Base-by-base conservation (phyloP, 53 echinoderm and acorn worm species). In the Arbacia lixula region DNA sequence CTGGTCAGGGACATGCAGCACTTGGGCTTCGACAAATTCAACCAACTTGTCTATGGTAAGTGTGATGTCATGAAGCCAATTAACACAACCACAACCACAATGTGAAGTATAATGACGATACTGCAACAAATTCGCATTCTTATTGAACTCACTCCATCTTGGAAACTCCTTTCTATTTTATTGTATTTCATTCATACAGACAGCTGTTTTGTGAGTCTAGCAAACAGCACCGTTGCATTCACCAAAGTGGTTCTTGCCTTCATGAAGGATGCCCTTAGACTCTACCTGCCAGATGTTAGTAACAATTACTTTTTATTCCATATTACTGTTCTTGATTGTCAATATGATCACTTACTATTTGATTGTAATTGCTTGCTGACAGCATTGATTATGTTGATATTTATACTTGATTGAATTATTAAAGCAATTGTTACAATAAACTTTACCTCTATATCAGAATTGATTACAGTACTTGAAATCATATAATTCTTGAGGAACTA, bases 281-380 rank as follows among this genome's bases (percentile, higher is more conserved):
- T 97, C 22, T 97, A 97, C 66, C 50, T 92, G 6, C 93, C 94
- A 74, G 93, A 93, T 90, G 97, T 97, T 76, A 84, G 91, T 72
- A 51, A 8, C 11, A 46, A 46, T n/a, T n/a, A n/a, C n/a, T n/a
- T n/a, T n/a, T n/a, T n/a, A n/a, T n/a, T n/a, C n/a, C n/a, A n/a
- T n/a, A n/a, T n/a, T n/a, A n/a, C n/a, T n/a, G n/a, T n/a, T n/a
- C n/a, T n/a, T n/a, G n/a, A n/a, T n/a, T n/a, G n/a, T n/a, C n/a
- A n/a, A n/a, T n/a, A n/a, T n/a, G n/a, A n/a, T n/a, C n/a, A n/a
- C n/a, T n/a, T n/a, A n/a, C n/a, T n/a, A n/a, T n/a, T n/a, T n/a
- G n/a, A n/a, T n/a, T n/a, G n/a, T n/a, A n/a, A n/a, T n/a, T n/a
- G n/a, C n/a, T n/a, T n/a, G n/a, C n/a, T n/a, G n/a, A n/a, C n/a